A percentile compares a stretch with the other conserved stretches of the same genome.
These are phyloP conservation scores for Neria commutata DNA, from an alignment of 2,888 invertebrate genomes.

Conservation along the genomic window DNA sequence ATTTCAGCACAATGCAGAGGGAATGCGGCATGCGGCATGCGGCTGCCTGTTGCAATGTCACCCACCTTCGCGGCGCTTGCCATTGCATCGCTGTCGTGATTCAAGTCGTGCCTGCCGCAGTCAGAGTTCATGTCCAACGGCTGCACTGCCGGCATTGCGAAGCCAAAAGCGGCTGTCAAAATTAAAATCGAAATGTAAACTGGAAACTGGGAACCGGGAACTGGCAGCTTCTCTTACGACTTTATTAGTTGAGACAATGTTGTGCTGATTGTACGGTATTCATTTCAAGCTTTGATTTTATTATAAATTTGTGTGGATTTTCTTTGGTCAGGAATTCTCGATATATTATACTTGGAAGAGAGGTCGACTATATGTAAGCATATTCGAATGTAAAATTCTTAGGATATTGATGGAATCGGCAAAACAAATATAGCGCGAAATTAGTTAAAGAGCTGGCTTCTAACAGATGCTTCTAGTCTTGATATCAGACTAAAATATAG, in stretches of 20 bases:
- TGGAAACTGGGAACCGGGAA: neutral
- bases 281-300: constrained; percentile 5
- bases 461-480: too few species aligned
- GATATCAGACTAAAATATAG: too few species aligned
- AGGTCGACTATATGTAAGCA: too few species aligned
- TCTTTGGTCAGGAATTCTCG: too few species aligned
- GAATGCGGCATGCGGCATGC: neutral
- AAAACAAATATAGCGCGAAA: too few species aligned
- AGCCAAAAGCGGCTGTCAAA: neutral
- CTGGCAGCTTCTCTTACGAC: constrained; percentile 10
- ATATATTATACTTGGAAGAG: too few species aligned
- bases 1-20: neutral
- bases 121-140: neutral
- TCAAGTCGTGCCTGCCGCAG: neutral
- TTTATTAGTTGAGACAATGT: constrained; percentile 15
- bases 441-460: too few species aligned
- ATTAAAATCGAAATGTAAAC: neutral
- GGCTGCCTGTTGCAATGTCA: neutral
- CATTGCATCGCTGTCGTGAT: neutral
- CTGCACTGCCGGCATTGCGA: too few species aligned
- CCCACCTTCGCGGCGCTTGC: neutral
- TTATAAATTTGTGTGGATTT: neutral
- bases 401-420: too few species aligned
- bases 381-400: too few species aligned
- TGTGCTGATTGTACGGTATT: neutral